Base-by-base conservation (phyloP, 1,140 invertebrate genomes). In the Propsilocerus akamusi region DNA sequence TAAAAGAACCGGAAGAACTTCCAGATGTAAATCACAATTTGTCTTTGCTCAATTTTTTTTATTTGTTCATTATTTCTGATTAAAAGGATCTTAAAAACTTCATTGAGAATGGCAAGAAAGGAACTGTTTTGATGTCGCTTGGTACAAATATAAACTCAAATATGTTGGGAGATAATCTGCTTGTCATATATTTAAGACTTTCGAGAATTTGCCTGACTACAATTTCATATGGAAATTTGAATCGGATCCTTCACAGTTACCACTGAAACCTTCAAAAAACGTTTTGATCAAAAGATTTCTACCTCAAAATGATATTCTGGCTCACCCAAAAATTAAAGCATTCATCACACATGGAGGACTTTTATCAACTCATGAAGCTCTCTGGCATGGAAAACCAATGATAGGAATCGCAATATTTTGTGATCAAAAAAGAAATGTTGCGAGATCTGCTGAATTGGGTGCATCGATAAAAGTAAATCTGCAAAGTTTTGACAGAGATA, bases 91-190 rank as follows among this genome's bases (percentile, higher is more conserved):
- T 71, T 11, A 57, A 71, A 52, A 52, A 60, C 34, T 72, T 69
- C 54, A 55, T 71, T 14, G 59, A 60, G 7, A 56, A 55, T 30
- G 53, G 58, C 8, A 57, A 62, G 34, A 55, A 68, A 17, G 70
- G 70, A 4, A 58, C 66, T 5, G 61, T 74, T 26, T 65, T 68
- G 49, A 71, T 73, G 50, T 64, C 64, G 22, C 53, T 72, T 5
- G 72, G 71, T 10, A 65, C 67, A 7, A 67, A 62, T 50, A 47
- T 70, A 22, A 58, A 56, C 48, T 57, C 62, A 17, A 54, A 57
- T 17, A 49, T 60, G 7, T 56, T 72, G 46, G 57, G 58, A 5
- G 34, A 48, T 10, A 51, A 57, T 1, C 61, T 58, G 25, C 47
- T 57, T 20, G 54, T n/a, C 63, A 49, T 55, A 61, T 73, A 30